A percentile compares a stretch with the other conserved stretches of the same genome.
phyloP scores from a whole-genome alignment of 2,113 vertebrate genomes.

The Ageneiosus marmoratus region DNA sequence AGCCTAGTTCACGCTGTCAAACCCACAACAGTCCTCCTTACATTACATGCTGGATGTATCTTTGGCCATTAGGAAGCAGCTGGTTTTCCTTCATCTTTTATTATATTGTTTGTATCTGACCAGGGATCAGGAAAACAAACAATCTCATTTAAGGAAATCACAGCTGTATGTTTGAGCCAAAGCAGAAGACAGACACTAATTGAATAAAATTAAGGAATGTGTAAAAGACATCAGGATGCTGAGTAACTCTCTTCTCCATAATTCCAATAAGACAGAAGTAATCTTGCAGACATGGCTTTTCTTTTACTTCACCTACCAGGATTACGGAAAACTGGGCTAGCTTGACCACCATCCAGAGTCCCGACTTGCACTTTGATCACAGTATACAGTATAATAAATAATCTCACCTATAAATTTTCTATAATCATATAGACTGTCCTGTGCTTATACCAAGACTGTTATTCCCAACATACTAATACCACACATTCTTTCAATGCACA shows the following conservation, averaged over 20 bases:
- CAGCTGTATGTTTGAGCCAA: neutral
- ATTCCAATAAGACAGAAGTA: neutral
- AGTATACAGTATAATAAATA: neutral
- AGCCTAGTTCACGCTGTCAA: neutral
- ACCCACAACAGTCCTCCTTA: neutral
- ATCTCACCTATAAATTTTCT: neutral
- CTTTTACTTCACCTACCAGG: neutral
- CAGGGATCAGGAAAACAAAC: neutral
- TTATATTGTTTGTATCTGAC: conserved; percentile 7
- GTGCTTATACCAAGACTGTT: too few species aligned
- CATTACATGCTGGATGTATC: neutral
- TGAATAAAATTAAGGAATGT: neutral
- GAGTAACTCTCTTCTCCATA: neutral
- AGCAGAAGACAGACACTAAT: neutral
- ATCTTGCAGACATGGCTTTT: neutral
- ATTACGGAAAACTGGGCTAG: neutral
- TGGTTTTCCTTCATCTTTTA: conserved; percentile 4
- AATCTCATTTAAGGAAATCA: neutral
- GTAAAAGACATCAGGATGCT: neutral
- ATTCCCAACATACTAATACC: neutral
- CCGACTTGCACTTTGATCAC: neutral
- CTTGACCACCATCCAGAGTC: neutral
- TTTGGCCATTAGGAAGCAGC: neutral
- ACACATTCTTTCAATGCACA: neutral
- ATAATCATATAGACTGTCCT: too few species aligned